A percentile compares a stretch with the other conserved stretches of the same genome.
phyloP scores from a whole-genome alignment of 2,113 vertebrate species.

The Oplegnathus fasciatus region DNA sequence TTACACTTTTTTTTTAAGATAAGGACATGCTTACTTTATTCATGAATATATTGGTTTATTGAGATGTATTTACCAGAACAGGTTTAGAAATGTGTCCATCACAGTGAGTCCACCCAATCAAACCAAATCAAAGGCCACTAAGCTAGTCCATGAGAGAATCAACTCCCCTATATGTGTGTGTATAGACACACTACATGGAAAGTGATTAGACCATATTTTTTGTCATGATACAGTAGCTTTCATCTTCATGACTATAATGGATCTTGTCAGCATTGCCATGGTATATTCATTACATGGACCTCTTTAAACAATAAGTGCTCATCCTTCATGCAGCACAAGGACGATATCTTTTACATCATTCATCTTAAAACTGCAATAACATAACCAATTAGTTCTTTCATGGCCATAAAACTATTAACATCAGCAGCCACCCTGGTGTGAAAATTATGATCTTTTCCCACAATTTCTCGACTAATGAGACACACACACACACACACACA shows the following conservation, averaged over 20 bases:
- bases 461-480: conserved; percentile 11
- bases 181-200: background rate
- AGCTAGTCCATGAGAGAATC: background rate
- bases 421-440: conserved; percentile 20
- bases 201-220: background rate
- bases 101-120: background rate
- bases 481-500: background rate
- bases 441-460: conserved; percentile 1
- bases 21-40: background rate
- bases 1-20: background rate
- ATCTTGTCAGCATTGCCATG: background rate
- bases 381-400: conserved; percentile 36
- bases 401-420: conserved; percentile 44
- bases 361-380: conserved; percentile 38
- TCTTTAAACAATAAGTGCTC: conserved; percentile 33
- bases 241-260: background rate
- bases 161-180: background rate
- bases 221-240: background rate
- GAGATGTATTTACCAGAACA: background rate
- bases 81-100: background rate
- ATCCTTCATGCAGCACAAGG: conserved; percentile 13
- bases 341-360: background rate
- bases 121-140: background rate
- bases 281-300: conserved; percentile 12
- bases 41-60: background rate